These are phyloP conservation scores for Luffia ferchaultella DNA, from an alignment of 2,888 invertebrate genomes.

Conservation along the genomic window DNA sequence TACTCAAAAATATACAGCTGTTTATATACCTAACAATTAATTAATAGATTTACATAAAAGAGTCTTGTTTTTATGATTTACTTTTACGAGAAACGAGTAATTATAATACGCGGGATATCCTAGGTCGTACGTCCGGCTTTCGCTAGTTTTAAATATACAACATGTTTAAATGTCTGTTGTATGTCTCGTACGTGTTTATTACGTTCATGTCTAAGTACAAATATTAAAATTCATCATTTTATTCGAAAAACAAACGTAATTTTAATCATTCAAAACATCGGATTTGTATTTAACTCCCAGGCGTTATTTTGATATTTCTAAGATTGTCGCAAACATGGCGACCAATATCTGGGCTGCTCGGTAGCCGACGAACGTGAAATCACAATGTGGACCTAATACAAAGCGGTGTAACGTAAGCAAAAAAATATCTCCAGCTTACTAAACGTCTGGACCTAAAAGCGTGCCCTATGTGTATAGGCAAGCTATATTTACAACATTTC, in stretches of 20 bases:
- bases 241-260: background rate
- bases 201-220: background rate
- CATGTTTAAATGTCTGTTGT: background rate
- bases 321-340: constrained; percentile 67
- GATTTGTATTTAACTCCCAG: constrained; percentile 38
- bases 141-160: constrained; percentile 18
- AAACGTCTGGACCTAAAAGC: background rate
- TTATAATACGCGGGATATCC: constrained; percentile 38
- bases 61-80: constrained; percentile 8
- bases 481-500: background rate
- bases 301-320: constrained; percentile 51
- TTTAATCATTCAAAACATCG: constrained; percentile 42
- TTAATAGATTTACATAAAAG: background rate
- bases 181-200: background rate
- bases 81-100: constrained; percentile 33
- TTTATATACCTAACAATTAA: constrained; percentile 9
- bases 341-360: constrained; percentile 64
- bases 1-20: constrained; percentile 19
- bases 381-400: constrained; percentile 61
- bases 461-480: background rate
- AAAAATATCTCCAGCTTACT: constrained; percentile 41
- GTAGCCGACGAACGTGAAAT: constrained; percentile 52
- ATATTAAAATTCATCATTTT: background rate
- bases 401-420: constrained; percentile 61
- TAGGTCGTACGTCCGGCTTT: constrained; percentile 55